Conservation (phyloP, 2,113 vertebrate genomes). For the Labeo rohita region DNA sequence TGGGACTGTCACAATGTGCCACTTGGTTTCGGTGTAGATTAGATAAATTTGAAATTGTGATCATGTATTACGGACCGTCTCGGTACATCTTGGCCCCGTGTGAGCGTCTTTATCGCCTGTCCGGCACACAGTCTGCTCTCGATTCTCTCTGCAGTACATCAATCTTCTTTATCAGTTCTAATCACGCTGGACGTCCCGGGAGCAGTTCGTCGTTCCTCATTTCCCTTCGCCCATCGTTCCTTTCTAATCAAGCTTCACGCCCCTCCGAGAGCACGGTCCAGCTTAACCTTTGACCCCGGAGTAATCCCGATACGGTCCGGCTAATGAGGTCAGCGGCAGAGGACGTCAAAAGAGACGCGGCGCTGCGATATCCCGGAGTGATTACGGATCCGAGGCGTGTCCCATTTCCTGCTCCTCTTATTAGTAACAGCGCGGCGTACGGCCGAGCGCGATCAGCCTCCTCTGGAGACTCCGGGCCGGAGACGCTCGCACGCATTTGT, state of each 20-base stretch:
- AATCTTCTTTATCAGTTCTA: conserved; percentile 7
- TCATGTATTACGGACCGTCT: background rate
- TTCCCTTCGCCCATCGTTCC: background rate
- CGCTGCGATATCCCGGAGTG: background rate
- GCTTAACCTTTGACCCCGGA: background rate
- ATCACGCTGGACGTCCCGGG: background rate
- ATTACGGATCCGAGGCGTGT: background rate
- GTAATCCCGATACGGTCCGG: background rate
- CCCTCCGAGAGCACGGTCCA: background rate
- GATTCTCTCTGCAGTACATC: background rate
- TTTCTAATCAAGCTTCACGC: conserved; percentile 21
- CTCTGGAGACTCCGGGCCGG: background rate
- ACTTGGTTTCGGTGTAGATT: background rate
- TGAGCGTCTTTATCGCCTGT: background rate
- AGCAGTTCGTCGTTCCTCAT: background rate
- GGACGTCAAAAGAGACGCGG: background rate
- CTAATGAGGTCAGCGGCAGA: conserved; percentile 16
- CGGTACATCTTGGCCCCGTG: background rate
- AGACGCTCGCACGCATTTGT: background rate
- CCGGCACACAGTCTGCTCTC: background rate
- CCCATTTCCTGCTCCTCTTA: conserved; percentile 9
- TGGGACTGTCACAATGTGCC: background rate
- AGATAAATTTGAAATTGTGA: background rate
- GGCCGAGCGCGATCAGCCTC: background rate
- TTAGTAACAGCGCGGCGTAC: background rate